Conservation (phyloP, 2,888 invertebrate genomes). For the Muschampia plurimacula region DNA sequence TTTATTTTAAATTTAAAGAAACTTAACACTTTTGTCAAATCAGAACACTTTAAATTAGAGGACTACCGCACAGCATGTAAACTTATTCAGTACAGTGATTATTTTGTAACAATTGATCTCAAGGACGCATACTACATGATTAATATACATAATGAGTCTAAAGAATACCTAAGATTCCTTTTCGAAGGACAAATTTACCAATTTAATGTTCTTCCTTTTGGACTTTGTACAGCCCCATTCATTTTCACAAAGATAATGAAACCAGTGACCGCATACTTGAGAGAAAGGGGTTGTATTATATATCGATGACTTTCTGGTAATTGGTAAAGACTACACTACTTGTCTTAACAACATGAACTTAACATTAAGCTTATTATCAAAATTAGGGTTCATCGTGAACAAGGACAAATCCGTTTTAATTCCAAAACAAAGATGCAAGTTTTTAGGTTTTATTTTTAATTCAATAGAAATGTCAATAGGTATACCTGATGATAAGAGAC, state of each 20-base stretch:
- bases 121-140: slow-evolving; percentile 10
- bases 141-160: slow-evolving; percentile 1
- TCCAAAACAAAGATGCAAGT: background rate
- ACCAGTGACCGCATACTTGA: slow-evolving; percentile 1
- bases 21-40: background rate
- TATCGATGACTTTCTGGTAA: background rate
- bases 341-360: background rate
- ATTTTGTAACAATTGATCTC: slow-evolving; percentile 3
- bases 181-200: background rate
- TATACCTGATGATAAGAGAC: background rate
- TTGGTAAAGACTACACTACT: background rate
- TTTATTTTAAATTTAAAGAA: slow-evolving; percentile 8
- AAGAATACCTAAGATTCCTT: background rate
- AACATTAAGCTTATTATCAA: background rate
- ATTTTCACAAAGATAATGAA: slow-evolving; percentile 7
- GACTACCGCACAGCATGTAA: slow-evolving; percentile 10
- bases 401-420: background rate
- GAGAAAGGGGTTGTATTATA: background rate
- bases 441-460: slow-evolving; percentile 1
- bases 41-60: slow-evolving; percentile 6
- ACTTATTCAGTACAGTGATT: background rate
- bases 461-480: background rate
- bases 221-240: background rate
- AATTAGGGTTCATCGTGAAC: slow-evolving; percentile 1
- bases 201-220: slow-evolving; percentile 5